Evolutionary conservation across 1,140 invertebrate species (phyloP), one percentile per base, ranked within the genome.

Genomic region (Pogonomyrmex californicus): DNA sequence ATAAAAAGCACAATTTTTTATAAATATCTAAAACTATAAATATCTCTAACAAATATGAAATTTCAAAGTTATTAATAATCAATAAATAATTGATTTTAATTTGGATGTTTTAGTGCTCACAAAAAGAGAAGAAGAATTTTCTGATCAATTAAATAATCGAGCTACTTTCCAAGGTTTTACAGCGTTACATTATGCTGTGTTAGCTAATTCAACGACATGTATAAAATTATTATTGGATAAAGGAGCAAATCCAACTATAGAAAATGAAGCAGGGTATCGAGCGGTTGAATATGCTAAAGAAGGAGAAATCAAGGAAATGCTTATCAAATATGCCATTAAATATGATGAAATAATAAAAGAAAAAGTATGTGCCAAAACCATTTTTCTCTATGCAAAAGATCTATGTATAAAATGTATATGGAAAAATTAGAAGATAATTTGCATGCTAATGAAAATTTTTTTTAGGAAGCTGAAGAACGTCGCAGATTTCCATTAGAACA

Each of bases 401-500:
- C 0, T 44, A 9, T 44, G 12, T 30, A 33, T 68, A 73, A 56
- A 17, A 36, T 73, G 23, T 23, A 23, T 78, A 41, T 54, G 7
- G 14, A 51, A 30, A 30, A 47, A n/a, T 2, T 7, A 9, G 14
- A 23, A 23, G 9, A 75, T 82, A 75, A 66, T 73, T 75, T 38
- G 5, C 7, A 54, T 51, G 44, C 41, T 10, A 77, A 68, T 10
- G 2, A 58, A 38, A 70, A 85, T 75, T 71, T 82, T 89, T 79
- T 14, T 86, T 89, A 96, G 93, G 97, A 98, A 95, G 96, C 97
- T 2, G 98, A 99, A 94, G 98, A 99, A 94, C 96, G 98, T 66
- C 96, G 98, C 91, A 96, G 97, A 91, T 99, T 98, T 96, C 98
- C 98, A 3, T 95, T 99, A n/a, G 98, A 99, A 94, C 96, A 98